These are phyloP conservation scores for Callyntrura sp. DNA, from an alignment of 2,888 invertebrate species.

Conservation along the genomic window DNA sequence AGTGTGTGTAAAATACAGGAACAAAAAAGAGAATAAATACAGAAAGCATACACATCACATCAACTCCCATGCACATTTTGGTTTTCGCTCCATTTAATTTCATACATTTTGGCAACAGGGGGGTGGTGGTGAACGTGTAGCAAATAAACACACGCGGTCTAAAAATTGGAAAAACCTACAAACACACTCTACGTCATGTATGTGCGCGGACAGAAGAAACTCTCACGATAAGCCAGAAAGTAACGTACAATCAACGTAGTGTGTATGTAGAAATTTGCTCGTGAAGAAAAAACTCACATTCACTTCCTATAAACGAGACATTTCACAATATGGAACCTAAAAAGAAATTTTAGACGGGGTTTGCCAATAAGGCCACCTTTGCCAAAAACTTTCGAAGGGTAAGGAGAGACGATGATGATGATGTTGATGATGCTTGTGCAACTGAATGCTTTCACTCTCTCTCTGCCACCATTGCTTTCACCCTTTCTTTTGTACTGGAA, in stretches of 20 bases:
- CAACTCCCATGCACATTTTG: slow-evolving; percentile 52
- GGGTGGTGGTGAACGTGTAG: no score
- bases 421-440: slow-evolving; percentile 1
- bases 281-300: no score
- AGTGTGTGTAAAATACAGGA: no score
- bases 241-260: slow-evolving; percentile 52
- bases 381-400: no score
- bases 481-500: background rate
- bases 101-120: slow-evolving; percentile 69
- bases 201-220: no score
- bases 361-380: background rate
- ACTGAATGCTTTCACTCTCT: slow-evolving; percentile 47
- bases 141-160: no score
- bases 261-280: background rate
- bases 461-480: slow-evolving; percentile 13
- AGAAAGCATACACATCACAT: slow-evolving; percentile 25
- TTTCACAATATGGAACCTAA: background rate
- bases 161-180: no score
- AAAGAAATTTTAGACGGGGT: background rate
- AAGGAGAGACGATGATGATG: background rate
- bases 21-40: background rate
- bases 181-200: no score
- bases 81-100: slow-evolving; percentile 70
- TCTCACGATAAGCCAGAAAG: slow-evolving; percentile 29
- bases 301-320: background rate